Percentiles rank a stretch among this genome's conserved stretches.
Conservation (phyloP, 2,113 vertebrate species). For the Callocephalon fimbriatum region DNA sequence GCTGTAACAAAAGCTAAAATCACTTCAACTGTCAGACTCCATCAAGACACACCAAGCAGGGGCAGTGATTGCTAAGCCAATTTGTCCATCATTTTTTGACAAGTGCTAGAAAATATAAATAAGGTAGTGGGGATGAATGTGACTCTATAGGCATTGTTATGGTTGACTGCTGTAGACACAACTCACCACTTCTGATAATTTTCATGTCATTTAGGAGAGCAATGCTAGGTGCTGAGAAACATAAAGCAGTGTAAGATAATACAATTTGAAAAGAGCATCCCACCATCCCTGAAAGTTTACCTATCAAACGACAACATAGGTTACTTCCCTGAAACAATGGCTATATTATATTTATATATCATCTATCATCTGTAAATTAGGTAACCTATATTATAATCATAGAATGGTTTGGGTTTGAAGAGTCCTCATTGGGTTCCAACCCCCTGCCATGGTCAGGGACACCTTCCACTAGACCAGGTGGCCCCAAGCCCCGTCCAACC, state of each 20-base stretch:
- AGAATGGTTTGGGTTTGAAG: background rate
- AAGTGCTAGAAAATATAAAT: background rate
- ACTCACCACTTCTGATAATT: background rate
- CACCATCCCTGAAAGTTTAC: background rate
- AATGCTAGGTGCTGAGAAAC: background rate
- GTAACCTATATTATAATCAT: background rate
- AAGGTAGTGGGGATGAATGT: background rate
- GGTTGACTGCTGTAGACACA: background rate
- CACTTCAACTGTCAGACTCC: conserved; percentile 26
- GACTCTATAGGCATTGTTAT: background rate
- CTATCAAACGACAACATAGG: background rate
- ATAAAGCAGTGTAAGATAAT: background rate
- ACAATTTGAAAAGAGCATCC: background rate
- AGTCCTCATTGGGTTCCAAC: background rate
- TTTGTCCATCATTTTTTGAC: background rate
- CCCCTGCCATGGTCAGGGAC: background rate
- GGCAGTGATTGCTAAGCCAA: background rate
- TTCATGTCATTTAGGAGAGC: background rate
- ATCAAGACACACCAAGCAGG: background rate
- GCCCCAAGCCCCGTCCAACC: background rate
- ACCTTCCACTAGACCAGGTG: background rate
- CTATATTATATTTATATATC: background rate
- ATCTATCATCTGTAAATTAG: background rate
- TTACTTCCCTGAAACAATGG: background rate
- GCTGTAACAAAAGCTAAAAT: conserved; percentile 36